Conservation (phyloP, 1,140 invertebrate genomes). For the Polypedilum pembai region DNA sequence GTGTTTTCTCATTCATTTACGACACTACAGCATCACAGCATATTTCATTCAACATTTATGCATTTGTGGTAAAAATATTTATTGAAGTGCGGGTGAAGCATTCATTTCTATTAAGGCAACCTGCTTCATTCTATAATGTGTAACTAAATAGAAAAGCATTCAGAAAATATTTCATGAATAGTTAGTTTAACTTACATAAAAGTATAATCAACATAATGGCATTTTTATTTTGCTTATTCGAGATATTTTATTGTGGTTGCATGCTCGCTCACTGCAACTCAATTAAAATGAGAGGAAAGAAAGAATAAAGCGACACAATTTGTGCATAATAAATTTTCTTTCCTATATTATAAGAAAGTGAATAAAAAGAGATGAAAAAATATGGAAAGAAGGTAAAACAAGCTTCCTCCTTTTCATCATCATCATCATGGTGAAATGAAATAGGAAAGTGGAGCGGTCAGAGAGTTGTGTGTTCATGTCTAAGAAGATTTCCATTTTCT, state of each 20-base stretch:
- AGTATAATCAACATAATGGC: constrained; percentile 6
- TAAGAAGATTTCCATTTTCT: too few species aligned
- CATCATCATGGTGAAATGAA: too few species aligned
- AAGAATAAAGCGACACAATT: too few species aligned
- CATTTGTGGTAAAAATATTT: neutral
- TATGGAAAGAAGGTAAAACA: too few species aligned
- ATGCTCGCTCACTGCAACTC: neutral
- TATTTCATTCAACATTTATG: constrained; percentile 11
- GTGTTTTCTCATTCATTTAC: too few species aligned
- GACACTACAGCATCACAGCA: neutral
- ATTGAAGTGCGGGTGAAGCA: neutral
- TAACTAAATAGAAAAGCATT: neutral
- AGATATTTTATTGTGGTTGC: neutral
- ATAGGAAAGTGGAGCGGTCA: too few species aligned
- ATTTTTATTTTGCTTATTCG: neutral
- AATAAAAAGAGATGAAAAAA: too few species aligned
- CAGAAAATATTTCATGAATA: neutral
- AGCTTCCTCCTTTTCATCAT: too few species aligned
- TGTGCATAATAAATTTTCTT: too few species aligned
- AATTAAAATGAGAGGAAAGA: neutral
- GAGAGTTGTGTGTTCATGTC: too few species aligned
- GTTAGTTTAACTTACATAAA: neutral
- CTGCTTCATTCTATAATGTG: neutral
- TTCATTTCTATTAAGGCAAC: neutral
- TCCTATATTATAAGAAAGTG: too few species aligned